Evolutionary conservation across 2,797 vertebrate species (phyloP).

Genomic region (Leuciscus waleckii): DNA sequence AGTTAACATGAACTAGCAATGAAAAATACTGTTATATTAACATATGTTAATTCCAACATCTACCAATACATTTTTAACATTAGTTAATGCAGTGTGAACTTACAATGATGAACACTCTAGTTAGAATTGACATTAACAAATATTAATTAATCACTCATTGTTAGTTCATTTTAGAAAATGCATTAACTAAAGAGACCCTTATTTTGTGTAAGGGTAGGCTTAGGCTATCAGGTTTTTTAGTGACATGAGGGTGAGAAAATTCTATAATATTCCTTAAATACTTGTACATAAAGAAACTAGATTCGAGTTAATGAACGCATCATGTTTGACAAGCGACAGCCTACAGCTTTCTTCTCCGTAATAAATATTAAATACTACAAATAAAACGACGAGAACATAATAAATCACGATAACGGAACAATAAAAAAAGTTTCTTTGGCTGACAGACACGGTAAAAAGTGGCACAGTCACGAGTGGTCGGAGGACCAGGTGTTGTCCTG

Average conservation of each 20-base stretch:
- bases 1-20: neutral
- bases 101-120: neutral
- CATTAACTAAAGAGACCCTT: neutral
- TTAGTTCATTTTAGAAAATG: neutral
- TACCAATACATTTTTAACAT: neutral
- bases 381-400: slow-evolving; percentile 61
- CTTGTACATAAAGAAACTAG: neutral
- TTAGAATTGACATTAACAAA: neutral
- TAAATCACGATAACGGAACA: slow-evolving; percentile 62
- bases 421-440: slow-evolving; percentile 63
- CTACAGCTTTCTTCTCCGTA: slow-evolving; percentile 16
- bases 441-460: slow-evolving; percentile 74
- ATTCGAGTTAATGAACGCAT: neutral
- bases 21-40: neutral
- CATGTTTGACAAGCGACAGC: neutral
- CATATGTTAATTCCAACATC: neutral
- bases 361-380: slow-evolving; percentile 80
- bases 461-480: slow-evolving; percentile 31
- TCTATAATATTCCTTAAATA: neutral
- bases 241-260: neutral
- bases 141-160: neutral
- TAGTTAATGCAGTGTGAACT: neutral
- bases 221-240: neutral
- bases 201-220: neutral
- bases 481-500: neutral